Percentiles rank a stretch among this genome's conserved stretches.
Conservation (phyloP, 2,113 vertebrate species). For the Nymphicus hollandicus region DNA sequence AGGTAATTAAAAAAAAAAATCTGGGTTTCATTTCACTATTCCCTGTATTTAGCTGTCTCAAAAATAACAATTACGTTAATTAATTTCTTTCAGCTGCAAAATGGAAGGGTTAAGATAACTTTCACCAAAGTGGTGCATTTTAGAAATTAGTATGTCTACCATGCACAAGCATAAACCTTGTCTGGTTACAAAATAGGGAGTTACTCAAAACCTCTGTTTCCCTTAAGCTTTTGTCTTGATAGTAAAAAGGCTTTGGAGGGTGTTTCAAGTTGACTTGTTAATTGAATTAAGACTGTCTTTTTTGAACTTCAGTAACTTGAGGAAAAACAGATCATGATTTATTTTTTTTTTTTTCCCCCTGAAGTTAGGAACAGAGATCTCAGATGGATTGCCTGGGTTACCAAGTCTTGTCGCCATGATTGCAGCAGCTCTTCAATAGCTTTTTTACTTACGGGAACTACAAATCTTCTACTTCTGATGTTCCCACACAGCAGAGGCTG, state of each 20-base stretch:
- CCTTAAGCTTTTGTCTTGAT: neutral
- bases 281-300: neutral
- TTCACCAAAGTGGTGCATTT: neutral
- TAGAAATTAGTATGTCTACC: neutral
- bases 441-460: neutral
- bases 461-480: neutral
- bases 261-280: conserved; percentile 13
- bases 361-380: neutral
- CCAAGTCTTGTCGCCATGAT: neutral
- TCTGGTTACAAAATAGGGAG: neutral
- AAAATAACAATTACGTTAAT: neutral
- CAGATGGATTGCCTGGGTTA: neutral
- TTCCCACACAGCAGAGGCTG: neutral
- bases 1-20: neutral
- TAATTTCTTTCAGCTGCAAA: neutral
- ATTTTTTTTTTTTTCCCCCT: neutral
- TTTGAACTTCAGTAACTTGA: neutral
- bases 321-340: neutral
- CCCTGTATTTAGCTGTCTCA: neutral
- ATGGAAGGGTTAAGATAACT: neutral
- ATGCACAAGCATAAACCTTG: neutral
- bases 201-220: neutral
- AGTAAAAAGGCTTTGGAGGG: neutral
- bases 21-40: neutral
- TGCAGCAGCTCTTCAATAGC: neutral